Conservation (phyloP, 2,888 invertebrate genomes). For the Nymphalis urticae region DNA sequence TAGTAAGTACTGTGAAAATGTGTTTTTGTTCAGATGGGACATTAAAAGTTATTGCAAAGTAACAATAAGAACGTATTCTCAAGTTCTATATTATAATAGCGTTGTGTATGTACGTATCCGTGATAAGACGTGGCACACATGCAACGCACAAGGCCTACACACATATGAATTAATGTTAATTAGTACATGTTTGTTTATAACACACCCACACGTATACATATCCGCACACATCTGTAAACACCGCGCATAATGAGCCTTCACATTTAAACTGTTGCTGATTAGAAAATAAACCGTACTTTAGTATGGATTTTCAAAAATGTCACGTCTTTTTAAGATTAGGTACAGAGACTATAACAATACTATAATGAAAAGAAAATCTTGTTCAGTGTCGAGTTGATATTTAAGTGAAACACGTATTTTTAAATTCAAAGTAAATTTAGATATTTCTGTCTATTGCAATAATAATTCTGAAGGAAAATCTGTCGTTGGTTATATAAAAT, state of each 20-base stretch:
- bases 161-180: constrained; percentile 76
- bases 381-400: not conserved
- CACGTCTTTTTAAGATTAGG: constrained; percentile 29
- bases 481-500: constrained; percentile 15
- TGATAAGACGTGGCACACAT: constrained; percentile 65
- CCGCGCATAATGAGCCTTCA: constrained; percentile 54
- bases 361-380: constrained; percentile 1
- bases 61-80: constrained; percentile 49
- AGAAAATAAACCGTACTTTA: constrained; percentile 49
- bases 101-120: constrained; percentile 53
- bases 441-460: not conserved
- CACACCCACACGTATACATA: constrained; percentile 56
- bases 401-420: not conserved
- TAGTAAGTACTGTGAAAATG: not conserved
- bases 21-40: constrained; percentile 7
- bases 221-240: constrained; percentile 42
- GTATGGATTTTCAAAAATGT: constrained; percentile 43
- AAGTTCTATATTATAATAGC: constrained; percentile 52
- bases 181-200: constrained; percentile 73
- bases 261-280: constrained; percentile 58
- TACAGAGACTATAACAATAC: constrained; percentile 20
- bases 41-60: constrained; percentile 47
- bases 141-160: constrained; percentile 66
- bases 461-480: not conserved
- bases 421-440: not conserved